phyloP scores from a whole-genome alignment of 2,888 invertebrate genomes.

The Pogonocherus hispidulus region DNA sequence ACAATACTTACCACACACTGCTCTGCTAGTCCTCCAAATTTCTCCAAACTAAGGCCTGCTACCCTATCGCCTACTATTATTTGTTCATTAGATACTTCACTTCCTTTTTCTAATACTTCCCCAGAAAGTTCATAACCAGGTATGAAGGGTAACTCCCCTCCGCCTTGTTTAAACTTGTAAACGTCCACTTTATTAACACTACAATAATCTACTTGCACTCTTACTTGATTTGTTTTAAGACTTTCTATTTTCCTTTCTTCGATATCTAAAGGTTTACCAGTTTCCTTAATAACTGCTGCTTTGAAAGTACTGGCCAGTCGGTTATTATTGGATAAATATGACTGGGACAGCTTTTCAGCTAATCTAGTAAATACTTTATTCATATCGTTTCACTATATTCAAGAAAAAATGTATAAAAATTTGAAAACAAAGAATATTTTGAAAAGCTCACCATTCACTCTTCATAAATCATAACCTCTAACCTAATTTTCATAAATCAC shows the following conservation, averaged over 20 bases:
- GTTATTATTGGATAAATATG: background rate
- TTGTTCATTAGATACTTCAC: slow-evolving; percentile 68
- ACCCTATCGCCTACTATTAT: slow-evolving; percentile 73
- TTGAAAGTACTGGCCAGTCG: slow-evolving; percentile 57
- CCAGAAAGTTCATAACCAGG: slow-evolving; percentile 79
- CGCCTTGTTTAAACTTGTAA: slow-evolving; percentile 70
- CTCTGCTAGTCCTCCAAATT: slow-evolving; percentile 74
- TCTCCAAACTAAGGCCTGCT: slow-evolving; percentile 72
- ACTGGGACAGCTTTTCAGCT: slow-evolving; percentile 8
- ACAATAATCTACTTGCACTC: slow-evolving; percentile 75
- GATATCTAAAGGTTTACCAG: slow-evolving; percentile 70
- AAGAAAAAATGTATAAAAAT: background rate
- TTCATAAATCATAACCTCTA: too few species aligned
- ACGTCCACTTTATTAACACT: slow-evolving; percentile 78
- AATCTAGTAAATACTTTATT: slow-evolving; percentile 42
- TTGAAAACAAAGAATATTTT: background rate
- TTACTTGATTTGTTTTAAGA: slow-evolving; percentile 72
- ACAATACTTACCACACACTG: slow-evolving; percentile 70
- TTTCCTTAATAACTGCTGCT: slow-evolving; percentile 71
- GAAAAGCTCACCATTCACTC: too few species aligned
- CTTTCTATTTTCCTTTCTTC: slow-evolving; percentile 67
- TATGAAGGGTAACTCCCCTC: slow-evolving; percentile 71
- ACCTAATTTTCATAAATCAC: too few species aligned
- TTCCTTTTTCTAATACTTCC: slow-evolving; percentile 73
- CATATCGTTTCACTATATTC: slow-evolving; percentile 23